Conservation (phyloP, 2,888 invertebrate species). For the Buathra laborator region DNA sequence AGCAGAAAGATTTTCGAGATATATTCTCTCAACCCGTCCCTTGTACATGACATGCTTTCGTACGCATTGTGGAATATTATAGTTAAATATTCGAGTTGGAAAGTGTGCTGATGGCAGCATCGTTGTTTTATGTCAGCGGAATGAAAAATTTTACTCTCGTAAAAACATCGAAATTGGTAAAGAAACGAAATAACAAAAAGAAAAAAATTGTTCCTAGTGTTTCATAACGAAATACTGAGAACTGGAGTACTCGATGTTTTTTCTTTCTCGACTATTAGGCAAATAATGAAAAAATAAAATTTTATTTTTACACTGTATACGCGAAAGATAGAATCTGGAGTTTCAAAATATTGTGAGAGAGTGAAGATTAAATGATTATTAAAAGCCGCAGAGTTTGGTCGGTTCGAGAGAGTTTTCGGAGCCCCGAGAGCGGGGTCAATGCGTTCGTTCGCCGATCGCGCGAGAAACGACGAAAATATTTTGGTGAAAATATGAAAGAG, state of each 20-base stretch:
- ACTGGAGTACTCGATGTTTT: too few relatives aligned
- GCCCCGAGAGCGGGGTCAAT: conserved; percentile 29
- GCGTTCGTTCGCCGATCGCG: conserved; percentile 1
- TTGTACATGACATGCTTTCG: not conserved
- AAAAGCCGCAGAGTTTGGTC: not conserved
- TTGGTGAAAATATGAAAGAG: conserved; percentile 57
- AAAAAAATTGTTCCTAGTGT: too few relatives aligned
- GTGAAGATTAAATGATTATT: not conserved
- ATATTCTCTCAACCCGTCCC: not conserved
- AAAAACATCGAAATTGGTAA: too few relatives aligned
- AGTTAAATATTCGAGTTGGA: not conserved
- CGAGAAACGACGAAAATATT: conserved; percentile 55
- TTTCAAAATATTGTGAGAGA: not conserved
- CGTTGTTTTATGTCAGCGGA: not conserved
- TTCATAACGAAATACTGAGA: too few relatives aligned
- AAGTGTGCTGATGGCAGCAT: not conserved
- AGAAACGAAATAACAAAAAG: too few relatives aligned
- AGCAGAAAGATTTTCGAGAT: conserved; percentile 3
- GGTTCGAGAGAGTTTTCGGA: conserved; percentile 23
- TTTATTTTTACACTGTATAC: not conserved
- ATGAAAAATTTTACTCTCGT: too few relatives aligned
- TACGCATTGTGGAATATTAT: conserved; percentile 1
- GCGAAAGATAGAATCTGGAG: not conserved
- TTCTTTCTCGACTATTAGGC: too few relatives aligned
- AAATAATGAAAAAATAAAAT: not conserved